A percentile compares a stretch with the other conserved stretches of the same genome.
Evolutionary conservation across 2,888 invertebrate species (phyloP).

Genomic region (Hydrotaea cyrtoneurina): DNA sequence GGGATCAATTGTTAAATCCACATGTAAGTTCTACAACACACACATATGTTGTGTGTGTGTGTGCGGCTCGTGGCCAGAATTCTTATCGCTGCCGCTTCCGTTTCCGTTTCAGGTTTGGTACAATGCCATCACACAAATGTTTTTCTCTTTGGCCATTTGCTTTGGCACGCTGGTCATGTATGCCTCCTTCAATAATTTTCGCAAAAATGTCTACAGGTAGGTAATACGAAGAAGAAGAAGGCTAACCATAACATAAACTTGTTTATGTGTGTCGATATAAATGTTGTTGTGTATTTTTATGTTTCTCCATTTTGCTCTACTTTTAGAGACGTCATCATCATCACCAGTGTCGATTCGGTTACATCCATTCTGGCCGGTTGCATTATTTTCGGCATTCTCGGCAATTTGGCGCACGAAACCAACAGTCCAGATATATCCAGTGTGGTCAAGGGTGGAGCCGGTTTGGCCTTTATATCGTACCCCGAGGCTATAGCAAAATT

Average conservation of each 20-base stretch:
- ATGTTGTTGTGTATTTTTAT: not conserved
- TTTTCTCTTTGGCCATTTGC: conserved; percentile 84
- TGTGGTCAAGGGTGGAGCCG: conserved; percentile 88
- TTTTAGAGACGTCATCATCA: conserved; percentile 88
- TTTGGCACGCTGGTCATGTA: conserved; percentile 85
- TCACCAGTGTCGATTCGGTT: conserved; percentile 90
- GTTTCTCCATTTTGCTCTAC: not conserved
- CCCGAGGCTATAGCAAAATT: conserved; percentile 83
- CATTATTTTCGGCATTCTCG: conserved; percentile 92
- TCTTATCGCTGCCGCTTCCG: not conserved
- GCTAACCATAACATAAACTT: not conserved
- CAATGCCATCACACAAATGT: conserved; percentile 85
- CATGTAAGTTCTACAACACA: conserved; percentile 67
- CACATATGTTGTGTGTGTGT: not conserved
- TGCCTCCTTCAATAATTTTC: conserved; percentile 84
- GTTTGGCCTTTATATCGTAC: conserved; percentile 90
- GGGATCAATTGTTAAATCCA: conserved; percentile 81
- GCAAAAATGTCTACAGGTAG: conserved; percentile 83
- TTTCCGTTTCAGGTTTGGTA: conserved; percentile 83
- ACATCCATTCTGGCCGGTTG: conserved; percentile 91
- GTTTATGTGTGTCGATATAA: conserved; percentile 9
- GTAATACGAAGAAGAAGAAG: conserved; percentile 36
- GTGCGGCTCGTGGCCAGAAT: not conserved
- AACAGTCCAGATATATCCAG: conserved; percentile 83
- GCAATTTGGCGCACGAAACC: conserved; percentile 87